phyloP scores from a whole-genome alignment of 2,888 invertebrate genomes.

The Platycheirus albimanus region DNA sequence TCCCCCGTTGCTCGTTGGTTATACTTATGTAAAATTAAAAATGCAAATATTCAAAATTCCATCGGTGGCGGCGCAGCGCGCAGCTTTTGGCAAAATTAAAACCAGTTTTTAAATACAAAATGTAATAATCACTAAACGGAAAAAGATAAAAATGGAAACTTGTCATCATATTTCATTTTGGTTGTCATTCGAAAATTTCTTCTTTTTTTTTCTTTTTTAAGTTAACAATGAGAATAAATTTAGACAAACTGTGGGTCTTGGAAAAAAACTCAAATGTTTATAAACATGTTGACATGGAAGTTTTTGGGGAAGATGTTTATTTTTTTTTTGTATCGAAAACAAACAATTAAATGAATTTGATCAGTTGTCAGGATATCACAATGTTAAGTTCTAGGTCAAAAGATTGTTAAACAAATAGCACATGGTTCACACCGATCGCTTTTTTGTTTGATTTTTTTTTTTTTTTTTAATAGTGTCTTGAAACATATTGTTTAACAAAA shows the following conservation, averaged over 20 bases:
- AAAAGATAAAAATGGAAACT: neutral
- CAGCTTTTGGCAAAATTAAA: neutral
- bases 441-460: too few relatives aligned
- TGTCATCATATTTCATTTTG: slow-evolving; percentile 16
- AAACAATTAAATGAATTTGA: neutral
- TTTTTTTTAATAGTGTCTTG: too few relatives aligned
- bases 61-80: too few relatives aligned
- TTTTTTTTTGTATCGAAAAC: neutral
- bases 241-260: neutral
- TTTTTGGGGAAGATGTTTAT: neutral
- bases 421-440: too few relatives aligned
- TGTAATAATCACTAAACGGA: slow-evolving; percentile 1
- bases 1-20: neutral
- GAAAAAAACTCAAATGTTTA: neutral
- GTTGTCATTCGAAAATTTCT: neutral
- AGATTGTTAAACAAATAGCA: neutral
- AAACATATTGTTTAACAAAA: too few relatives aligned
- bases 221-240: neutral
- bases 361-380: slow-evolving; percentile 27
- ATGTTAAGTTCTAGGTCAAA: slow-evolving; percentile 61
- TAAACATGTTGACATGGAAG: slow-evolving; percentile 1
- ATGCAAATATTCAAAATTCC: slow-evolving; percentile 21
- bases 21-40: slow-evolving; percentile 25
- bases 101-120: slow-evolving; percentile 10
- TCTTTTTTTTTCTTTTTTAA: neutral